Evolutionary conservation across 2,113 vertebrate genomes (phyloP).

Genomic region (Chroicocephalus ridibundus): DNA sequence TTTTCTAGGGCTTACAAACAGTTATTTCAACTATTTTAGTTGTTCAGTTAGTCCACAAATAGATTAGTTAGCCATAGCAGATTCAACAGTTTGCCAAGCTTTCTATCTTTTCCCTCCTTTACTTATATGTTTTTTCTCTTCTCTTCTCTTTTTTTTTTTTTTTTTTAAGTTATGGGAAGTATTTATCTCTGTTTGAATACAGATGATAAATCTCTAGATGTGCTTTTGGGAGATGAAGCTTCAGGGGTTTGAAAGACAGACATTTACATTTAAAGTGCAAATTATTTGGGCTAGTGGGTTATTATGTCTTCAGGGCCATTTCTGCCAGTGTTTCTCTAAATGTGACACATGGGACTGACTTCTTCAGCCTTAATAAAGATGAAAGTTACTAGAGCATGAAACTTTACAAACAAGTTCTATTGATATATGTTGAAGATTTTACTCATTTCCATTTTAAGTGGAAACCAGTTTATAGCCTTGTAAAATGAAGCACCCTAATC

Average conservation of each 20-base stretch:
- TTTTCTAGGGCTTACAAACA: not conserved
- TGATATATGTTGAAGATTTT: constrained; percentile 31
- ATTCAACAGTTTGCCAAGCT: not conserved
- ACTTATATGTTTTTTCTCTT: not conserved
- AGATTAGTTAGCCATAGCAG: not conserved
- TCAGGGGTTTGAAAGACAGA: not conserved
- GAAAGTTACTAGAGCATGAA: constrained; percentile 36
- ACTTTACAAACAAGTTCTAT: constrained; percentile 36
- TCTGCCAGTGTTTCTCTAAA: constrained; percentile 25
- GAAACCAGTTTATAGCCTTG: constrained; percentile 39
- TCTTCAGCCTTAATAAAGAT: constrained; percentile 39
- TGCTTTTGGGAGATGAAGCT: not conserved
- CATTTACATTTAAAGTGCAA: constrained; percentile 63
- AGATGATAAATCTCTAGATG: not conserved
- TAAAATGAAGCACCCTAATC: constrained; percentile 30
- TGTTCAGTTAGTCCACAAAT: not conserved
- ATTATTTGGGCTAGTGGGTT: constrained; percentile 53
- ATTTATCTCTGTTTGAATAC: not conserved
- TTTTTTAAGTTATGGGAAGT: not conserved
- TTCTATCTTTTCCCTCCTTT: not conserved
- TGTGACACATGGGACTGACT: constrained; percentile 36
- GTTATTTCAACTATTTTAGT: not conserved
- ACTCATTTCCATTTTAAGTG: constrained; percentile 63
- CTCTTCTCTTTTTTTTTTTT: not conserved
- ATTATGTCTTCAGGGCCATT: constrained; percentile 26